Evolutionary conservation across 1,140 invertebrate species (phyloP).

Genomic region (Drosophila yakuba): DNA sequence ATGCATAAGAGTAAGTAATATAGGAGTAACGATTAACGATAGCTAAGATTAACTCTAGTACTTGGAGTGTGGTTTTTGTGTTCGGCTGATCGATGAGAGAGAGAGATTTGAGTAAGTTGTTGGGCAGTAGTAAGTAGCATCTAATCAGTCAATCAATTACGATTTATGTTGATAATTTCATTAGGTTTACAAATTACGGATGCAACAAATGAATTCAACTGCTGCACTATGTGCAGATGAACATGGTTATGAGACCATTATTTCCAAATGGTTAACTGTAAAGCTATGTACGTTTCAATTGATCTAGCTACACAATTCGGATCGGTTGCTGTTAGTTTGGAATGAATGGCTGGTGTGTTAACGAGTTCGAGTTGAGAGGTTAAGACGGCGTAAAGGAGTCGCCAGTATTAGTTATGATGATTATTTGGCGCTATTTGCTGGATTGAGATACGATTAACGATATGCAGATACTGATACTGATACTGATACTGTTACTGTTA

Average conservation of each 20-base stretch:
- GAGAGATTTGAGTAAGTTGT: conserved; percentile 36
- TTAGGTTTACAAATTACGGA: conserved; percentile 25
- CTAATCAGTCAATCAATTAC: conserved; percentile 69
- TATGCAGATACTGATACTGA: conserved; percentile 46
- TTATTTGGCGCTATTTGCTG: conserved; percentile 34
- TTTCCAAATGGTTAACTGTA: conserved; percentile 21
- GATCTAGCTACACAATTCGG: conserved; percentile 54
- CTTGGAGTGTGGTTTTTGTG: conserved; percentile 42
- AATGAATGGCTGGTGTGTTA: conserved; percentile 32
- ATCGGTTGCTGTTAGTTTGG: conserved; percentile 55
- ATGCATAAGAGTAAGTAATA: conserved; percentile 16
- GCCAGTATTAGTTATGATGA: conserved; percentile 33
- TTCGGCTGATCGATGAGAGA: conserved; percentile 45
- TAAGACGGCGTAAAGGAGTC: conserved; percentile 18
- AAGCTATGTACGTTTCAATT: conserved; percentile 45
- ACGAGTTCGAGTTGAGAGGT: conserved; percentile 9
- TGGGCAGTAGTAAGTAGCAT: conserved; percentile 23
- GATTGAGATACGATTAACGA: conserved; percentile 62
- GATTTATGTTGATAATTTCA: conserved; percentile 10
- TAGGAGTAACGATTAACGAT: conserved; percentile 47
- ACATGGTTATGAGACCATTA: conserved; percentile 9
- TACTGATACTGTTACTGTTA: conserved; percentile 41
- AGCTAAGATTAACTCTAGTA: conserved; percentile 52
- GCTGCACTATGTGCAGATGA: conserved; percentile 38
- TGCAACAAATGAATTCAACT: conserved; percentile 47